phyloP scores from a whole-genome alignment of 2,797 vertebrate species.

The Acipenser ruthenus region DNA sequence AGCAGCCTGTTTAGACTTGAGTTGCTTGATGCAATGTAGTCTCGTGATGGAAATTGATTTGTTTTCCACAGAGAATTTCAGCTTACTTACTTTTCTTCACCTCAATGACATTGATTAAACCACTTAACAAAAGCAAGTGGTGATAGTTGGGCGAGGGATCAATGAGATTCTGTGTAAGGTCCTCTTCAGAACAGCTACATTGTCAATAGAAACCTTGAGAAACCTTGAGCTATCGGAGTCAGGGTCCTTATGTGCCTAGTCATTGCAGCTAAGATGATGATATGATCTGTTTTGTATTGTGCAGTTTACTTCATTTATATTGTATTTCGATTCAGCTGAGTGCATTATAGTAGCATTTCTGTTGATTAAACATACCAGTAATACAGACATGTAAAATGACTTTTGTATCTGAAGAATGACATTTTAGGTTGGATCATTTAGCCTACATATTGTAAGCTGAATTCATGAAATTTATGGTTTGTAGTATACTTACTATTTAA shows the following conservation, averaged over 20 bases:
- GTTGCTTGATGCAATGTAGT: conserved; percentile 51
- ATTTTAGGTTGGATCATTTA: too few relatives aligned
- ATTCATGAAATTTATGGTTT: too few relatives aligned
- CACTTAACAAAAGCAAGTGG: conserved; percentile 45
- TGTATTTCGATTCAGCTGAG: too few relatives aligned
- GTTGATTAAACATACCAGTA: too few relatives aligned
- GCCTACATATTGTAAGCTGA: too few relatives aligned
- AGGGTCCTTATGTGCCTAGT: neutral
- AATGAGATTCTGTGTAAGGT: conserved; percentile 60
- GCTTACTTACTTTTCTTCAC: conserved; percentile 56
- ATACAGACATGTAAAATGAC: too few relatives aligned
- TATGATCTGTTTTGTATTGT: too few relatives aligned
- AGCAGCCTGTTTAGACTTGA: conserved; percentile 41
- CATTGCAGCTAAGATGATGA: too few relatives aligned
- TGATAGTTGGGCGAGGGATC: conserved; percentile 52
- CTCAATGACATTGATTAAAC: conserved; percentile 50
- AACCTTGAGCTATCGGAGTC: conserved; percentile 1
- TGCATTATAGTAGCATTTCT: too few relatives aligned
- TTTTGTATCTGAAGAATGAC: too few relatives aligned
- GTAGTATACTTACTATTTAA: too few relatives aligned
- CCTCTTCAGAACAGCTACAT: conserved; percentile 30
- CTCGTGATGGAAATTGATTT: conserved; percentile 74
- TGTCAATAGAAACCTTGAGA: conserved; percentile 19
- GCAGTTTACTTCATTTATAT: too few relatives aligned
- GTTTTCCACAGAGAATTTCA: conserved; percentile 48